These are phyloP conservation scores for Sarotherodon lohbergeri DNA, from an alignment of 2,113 vertebrate genomes.

Conservation along the genomic window DNA sequence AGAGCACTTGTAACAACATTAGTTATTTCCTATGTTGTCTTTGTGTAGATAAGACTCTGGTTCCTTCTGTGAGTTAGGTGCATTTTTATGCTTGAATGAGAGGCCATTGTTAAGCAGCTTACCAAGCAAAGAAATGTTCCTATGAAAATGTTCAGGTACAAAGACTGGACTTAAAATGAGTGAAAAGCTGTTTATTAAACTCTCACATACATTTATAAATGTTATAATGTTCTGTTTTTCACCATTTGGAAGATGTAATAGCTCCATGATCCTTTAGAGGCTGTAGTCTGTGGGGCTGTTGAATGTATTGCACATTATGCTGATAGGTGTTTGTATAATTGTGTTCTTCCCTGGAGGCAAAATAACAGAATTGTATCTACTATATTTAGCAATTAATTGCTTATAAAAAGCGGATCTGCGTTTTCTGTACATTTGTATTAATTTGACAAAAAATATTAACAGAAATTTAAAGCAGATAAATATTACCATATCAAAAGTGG, in stretches of 20 bases:
- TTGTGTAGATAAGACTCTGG: background rate
- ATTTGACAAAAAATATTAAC: background rate
- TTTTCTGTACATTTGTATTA: background rate
- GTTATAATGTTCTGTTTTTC: background rate
- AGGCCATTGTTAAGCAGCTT: background rate
- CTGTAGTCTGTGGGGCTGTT: background rate
- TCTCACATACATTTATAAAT: accelerated
- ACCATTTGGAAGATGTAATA: background rate
- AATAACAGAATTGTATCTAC: background rate
- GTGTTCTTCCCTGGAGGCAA: background rate
- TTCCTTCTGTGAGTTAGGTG: background rate
- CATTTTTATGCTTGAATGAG: background rate
- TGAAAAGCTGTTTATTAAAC: background rate
- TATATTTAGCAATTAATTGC: background rate
- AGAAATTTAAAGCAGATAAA: background rate
- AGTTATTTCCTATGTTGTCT: background rate
- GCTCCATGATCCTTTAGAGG: background rate
- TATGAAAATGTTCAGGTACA: background rate
- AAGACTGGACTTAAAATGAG: background rate
- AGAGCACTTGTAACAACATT: background rate
- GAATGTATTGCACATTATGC: background rate
- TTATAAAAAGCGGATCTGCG: background rate
- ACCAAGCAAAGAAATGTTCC: background rate
- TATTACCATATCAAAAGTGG: background rate
- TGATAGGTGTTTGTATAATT: background rate